Conservation (phyloP, 2,113 vertebrate species). For the Thalassarche chlororhynchos region DNA sequence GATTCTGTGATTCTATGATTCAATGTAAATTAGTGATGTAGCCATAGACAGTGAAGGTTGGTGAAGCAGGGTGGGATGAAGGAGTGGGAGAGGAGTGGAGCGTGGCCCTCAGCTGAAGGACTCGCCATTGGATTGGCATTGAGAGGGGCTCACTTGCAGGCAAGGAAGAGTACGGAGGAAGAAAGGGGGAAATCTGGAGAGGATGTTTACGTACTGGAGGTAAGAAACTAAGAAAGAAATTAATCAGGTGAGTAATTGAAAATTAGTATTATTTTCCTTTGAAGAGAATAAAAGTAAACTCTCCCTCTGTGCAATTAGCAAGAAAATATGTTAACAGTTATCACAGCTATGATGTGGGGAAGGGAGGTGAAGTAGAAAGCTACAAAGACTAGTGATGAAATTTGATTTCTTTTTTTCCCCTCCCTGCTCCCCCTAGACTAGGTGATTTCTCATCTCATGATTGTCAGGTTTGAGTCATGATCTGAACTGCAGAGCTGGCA, state of each 20-base stretch:
- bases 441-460: neutral
- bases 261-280: neutral
- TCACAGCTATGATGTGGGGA: neutral
- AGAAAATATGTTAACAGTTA: neutral
- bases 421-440: neutral
- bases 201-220: neutral
- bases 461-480: neutral
- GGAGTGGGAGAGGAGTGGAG: neutral
- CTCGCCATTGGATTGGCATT: rapidly evolving
- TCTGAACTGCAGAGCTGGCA: neutral
- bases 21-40: neutral
- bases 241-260: neutral
- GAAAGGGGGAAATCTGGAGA: neutral
- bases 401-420: neutral
- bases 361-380: neutral
- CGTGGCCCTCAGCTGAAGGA: neutral
- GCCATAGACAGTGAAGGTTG: neutral
- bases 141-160: neutral
- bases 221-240: neutral
- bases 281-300: neutral
- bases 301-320: neutral
- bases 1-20: too few species aligned
- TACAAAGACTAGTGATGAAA: neutral
- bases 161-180: neutral
- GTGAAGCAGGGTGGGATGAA: rapidly evolving